Conservation (phyloP, 1,140 invertebrate genomes). For the Oryctes rhinoceros region DNA sequence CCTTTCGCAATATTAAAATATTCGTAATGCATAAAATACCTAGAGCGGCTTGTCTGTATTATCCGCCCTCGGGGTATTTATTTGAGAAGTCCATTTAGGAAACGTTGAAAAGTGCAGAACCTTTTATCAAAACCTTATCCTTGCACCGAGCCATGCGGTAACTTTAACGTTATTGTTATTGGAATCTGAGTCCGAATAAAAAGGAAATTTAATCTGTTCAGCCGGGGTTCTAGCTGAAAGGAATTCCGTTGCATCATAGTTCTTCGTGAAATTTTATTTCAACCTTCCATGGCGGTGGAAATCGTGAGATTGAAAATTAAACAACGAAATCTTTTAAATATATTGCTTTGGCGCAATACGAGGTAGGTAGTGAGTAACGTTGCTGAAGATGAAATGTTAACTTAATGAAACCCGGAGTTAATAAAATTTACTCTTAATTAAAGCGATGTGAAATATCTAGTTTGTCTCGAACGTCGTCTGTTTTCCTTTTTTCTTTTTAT, state of each 20-base stretch:
- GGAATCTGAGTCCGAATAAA: not conserved
- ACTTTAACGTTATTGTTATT: constrained; percentile 26
- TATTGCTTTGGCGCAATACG: not conserved
- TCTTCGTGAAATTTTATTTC: constrained; percentile 14
- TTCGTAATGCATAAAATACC: not conserved
- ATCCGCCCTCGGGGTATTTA: not conserved
- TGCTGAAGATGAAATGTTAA: no score
- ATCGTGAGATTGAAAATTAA: not conserved
- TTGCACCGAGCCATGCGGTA: not conserved
- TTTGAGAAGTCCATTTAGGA: not conserved
- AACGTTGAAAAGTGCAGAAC: constrained; percentile 23
- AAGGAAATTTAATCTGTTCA: constrained; percentile 33
- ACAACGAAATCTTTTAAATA: not conserved
- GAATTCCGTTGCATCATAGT: constrained; percentile 15
- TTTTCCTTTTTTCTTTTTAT: no score
- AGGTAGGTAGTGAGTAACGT: no score
- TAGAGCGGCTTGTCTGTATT: not conserved
- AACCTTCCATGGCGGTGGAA: not conserved
- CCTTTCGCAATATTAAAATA: not conserved
- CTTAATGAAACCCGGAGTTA: no score
- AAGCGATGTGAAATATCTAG: no score
- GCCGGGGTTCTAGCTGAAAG: not conserved
- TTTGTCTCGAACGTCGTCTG: no score
- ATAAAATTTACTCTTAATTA: no score
- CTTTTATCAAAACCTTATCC: not conserved